Evolutionary conservation across 1,140 invertebrate species (phyloP).

Genomic region (Phthorimaea operculella): DNA sequence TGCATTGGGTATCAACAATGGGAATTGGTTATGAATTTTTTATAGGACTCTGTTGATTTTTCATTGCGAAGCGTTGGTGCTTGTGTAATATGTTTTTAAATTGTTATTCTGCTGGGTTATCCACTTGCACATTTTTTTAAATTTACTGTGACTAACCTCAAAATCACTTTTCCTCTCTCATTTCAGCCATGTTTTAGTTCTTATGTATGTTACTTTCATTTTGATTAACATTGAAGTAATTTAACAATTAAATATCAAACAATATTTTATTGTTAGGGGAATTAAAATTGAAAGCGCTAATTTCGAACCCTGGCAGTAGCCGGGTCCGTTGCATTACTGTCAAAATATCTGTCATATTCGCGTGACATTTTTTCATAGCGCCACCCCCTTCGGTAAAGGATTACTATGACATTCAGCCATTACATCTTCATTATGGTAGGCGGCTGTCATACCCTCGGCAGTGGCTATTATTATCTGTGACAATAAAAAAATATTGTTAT

Average conservation of each 20-base stretch:
- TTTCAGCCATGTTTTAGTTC: too few relatives aligned
- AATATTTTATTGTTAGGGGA: too few relatives aligned
- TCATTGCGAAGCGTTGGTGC: constrained; percentile 45
- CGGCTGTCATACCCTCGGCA: constrained; percentile 39
- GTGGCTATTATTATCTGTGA: constrained; percentile 35
- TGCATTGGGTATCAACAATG: constrained; percentile 35
- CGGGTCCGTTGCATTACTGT: constrained; percentile 61
- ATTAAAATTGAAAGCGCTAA: constrained; percentile 29
- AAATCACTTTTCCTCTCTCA: too few relatives aligned
- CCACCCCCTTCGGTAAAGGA: constrained; percentile 61
- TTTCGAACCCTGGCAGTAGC: constrained; percentile 31
- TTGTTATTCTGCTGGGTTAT: background rate
- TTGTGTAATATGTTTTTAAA: constrained; percentile 38
- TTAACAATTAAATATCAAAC: too few relatives aligned
- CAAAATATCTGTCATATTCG: constrained; percentile 66
- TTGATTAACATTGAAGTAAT: too few relatives aligned
- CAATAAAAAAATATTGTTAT: constrained; percentile 59
- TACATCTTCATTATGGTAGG: constrained; percentile 68
- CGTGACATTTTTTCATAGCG: constrained; percentile 60
- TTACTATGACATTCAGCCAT: constrained; percentile 42
- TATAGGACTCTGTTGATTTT: constrained; percentile 52
- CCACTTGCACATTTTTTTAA: background rate
- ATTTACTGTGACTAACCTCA: too few relatives aligned
- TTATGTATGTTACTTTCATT: too few relatives aligned
- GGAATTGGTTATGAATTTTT: constrained; percentile 53